phyloP scores from a whole-genome alignment of 1,140 invertebrate genomes.

The Brachionus rubens region DNA sequence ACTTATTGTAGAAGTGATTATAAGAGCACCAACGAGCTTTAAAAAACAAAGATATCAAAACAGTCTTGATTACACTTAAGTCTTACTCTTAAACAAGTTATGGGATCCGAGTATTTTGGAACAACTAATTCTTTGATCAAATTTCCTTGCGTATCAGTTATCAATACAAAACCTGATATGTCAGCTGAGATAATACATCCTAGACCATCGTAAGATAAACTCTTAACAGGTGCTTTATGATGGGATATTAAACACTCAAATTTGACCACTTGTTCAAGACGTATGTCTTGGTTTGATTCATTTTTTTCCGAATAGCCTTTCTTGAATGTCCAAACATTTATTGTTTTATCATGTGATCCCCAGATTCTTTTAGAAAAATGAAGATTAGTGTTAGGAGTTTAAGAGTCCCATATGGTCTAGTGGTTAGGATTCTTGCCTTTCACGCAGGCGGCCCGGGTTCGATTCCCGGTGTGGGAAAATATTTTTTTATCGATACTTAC shows the following conservation, averaged over 20 bases:
- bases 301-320: slow-evolving; percentile 7
- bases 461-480: background rate
- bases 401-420: no score
- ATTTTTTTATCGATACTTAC: slow-evolving; percentile 3
- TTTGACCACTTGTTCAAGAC: background rate
- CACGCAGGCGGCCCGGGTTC: no score
- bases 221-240: slow-evolving; percentile 1
- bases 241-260: background rate
- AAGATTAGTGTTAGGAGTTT: background rate
- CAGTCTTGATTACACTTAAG: background rate
- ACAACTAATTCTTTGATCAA: background rate
- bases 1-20: slow-evolving; percentile 16
- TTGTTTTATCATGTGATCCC: slow-evolving; percentile 10
- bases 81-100: slow-evolving; percentile 27
- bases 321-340: slow-evolving; percentile 26
- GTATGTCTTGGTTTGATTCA: background rate
- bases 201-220: slow-evolving; percentile 26
- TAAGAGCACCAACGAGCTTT: slow-evolving; percentile 17
- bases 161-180: background rate
- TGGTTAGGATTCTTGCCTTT: no score
- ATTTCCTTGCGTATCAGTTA: background rate
- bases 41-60: background rate
- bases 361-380: background rate
- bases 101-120: slow-evolving; percentile 14
- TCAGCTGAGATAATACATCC: slow-evolving; percentile 6